phyloP scores from a whole-genome alignment of 2,797 vertebrate genomes.

The Nannoperca australis region DNA sequence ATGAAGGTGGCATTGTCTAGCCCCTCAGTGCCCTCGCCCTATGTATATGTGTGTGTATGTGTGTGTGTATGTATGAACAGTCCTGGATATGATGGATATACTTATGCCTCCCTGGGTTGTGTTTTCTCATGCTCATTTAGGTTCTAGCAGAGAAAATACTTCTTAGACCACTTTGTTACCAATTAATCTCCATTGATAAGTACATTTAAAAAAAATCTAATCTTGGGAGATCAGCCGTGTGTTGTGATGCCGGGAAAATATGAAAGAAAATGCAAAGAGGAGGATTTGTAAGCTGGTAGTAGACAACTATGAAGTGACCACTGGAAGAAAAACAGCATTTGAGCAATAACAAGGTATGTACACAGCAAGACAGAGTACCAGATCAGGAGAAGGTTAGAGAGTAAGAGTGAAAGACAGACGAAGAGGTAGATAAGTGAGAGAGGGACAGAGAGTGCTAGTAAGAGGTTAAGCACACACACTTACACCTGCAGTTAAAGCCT shows the following conservation, averaged over 20 bases:
- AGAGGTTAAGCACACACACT: slow-evolving; percentile 82
- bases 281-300: background rate
- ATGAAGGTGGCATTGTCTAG: no score
- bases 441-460: slow-evolving; percentile 58
- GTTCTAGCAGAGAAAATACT: background rate
- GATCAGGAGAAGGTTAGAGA: slow-evolving; percentile 51
- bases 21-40: no score
- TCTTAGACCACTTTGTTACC: background rate
- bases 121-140: background rate
- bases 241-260: background rate
- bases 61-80: no score
- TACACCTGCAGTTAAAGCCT: slow-evolving; percentile 81
- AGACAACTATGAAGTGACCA: slow-evolving; percentile 33
- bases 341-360: slow-evolving; percentile 27
- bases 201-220: background rate
- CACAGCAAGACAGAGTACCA: slow-evolving; percentile 46
- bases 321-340: slow-evolving; percentile 31
- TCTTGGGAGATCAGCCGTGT: background rate
- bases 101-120: background rate
- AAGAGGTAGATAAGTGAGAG: slow-evolving; percentile 66
- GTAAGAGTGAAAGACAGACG: slow-evolving; percentile 65
- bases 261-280: background rate
- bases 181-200: background rate
- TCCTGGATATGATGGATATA: no score
- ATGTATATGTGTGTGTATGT: no score